Evolutionary conservation across 2,113 vertebrate species (phyloP).

Genomic region (Cyanoderma ruficeps): DNA sequence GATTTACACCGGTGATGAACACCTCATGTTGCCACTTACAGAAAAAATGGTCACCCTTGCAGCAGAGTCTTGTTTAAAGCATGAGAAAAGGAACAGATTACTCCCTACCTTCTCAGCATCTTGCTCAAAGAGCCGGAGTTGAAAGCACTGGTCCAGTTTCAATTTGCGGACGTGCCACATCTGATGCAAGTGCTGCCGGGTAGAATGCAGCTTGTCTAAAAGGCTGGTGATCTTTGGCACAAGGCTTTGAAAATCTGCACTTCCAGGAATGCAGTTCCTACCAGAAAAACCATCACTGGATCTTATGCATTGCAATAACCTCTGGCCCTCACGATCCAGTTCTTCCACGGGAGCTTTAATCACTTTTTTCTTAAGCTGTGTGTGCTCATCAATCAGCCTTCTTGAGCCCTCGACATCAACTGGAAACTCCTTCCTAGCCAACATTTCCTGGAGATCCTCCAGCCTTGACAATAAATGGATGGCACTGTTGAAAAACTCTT

Average conservation of each 20-base stretch:
- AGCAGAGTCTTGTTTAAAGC: not conserved
- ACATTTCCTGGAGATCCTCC: slow-evolving; percentile 95
- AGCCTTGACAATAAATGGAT: slow-evolving; percentile 92
- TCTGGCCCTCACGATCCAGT: slow-evolving; percentile 94
- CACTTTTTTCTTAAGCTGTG: slow-evolving; percentile 96
- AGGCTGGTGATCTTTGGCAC: slow-evolving; percentile 98
- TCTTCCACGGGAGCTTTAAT: slow-evolving; percentile 97
- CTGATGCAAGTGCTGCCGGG: slow-evolving; percentile 94
- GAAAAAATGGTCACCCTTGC: not conserved
- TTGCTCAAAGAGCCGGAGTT: slow-evolving; percentile 95
- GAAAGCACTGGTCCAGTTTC: slow-evolving; percentile 98
- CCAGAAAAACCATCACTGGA: slow-evolving; percentile 94
- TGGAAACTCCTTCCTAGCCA: slow-evolving; percentile 95
- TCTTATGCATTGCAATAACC: slow-evolving; percentile 92
- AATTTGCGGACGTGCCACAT: slow-evolving; percentile 97
- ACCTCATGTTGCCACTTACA: not conserved
- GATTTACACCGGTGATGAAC: not conserved
- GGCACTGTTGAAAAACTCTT: slow-evolving; percentile 95
- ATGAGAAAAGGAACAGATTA: not conserved
- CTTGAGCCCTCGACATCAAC: slow-evolving; percentile 95
- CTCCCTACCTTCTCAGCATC: slow-evolving; percentile 94
- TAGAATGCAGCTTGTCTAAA: slow-evolving; percentile 97
- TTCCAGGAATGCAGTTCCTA: slow-evolving; percentile 95
- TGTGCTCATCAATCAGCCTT: slow-evolving; percentile 94
- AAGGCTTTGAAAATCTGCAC: slow-evolving; percentile 96